phyloP scores from a whole-genome alignment of 2,113 vertebrate genomes.

The Sylvilagus bachmani region DNA sequence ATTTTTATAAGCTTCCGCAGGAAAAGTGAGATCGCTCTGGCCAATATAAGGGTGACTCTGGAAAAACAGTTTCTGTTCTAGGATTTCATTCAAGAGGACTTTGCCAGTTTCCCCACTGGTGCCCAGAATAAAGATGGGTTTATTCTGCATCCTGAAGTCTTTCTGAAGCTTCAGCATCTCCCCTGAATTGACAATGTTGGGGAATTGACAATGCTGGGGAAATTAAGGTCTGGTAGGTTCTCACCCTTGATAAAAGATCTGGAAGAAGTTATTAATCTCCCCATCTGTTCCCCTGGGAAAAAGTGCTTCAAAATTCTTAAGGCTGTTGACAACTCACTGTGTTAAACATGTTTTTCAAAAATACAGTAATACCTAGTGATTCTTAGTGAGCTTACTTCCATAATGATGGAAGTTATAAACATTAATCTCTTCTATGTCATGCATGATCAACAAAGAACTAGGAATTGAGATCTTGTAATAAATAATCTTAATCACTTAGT shows the following conservation, averaged over 20 bases:
- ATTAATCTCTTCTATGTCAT: slow-evolving; percentile 12
- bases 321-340: slow-evolving; percentile 13
- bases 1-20: slow-evolving; percentile 83
- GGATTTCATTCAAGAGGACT: slow-evolving; percentile 87
- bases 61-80: slow-evolving; percentile 86
- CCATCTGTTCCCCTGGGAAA: no score
- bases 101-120: slow-evolving; percentile 89
- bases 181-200: slow-evolving; percentile 85
- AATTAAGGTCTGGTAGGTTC: no score
- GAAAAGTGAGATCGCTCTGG: slow-evolving; percentile 86
- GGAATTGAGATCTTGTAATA: background rate
- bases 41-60: slow-evolving; percentile 87
- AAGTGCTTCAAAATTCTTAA: background rate
- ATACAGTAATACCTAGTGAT: background rate
- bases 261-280: no score
- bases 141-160: slow-evolving; percentile 87
- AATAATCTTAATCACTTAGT: background rate
- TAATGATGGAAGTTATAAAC: slow-evolving; percentile 1
- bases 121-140: slow-evolving; percentile 89
- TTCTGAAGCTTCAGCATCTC: slow-evolving; percentile 85
- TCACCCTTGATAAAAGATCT: no score
- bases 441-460: slow-evolving; percentile 31
- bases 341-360: slow-evolving; percentile 13
- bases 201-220: no score
- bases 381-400: slow-evolving; percentile 1